Percentiles rank a stretch among this genome's conserved stretches.
Evolutionary conservation across 2,797 vertebrate genomes (phyloP).

Genomic region (Rhabdomys pumilio): DNA sequence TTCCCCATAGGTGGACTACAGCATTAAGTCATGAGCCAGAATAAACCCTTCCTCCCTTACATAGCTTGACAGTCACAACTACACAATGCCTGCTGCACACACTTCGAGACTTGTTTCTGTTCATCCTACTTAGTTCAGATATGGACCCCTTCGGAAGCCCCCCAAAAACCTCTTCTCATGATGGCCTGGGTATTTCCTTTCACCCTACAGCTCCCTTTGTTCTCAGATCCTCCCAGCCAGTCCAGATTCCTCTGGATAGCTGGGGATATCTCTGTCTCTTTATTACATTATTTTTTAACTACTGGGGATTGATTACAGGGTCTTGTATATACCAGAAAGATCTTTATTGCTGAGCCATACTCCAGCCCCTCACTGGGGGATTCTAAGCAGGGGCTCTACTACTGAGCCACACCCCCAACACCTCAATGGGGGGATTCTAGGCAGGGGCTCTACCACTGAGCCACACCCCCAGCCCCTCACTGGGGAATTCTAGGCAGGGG

Average conservation of each 20-base stretch:
- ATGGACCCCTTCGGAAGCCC: not conserved
- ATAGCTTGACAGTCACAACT: not conserved
- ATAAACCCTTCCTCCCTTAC: not conserved
- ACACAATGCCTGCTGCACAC: not conserved
- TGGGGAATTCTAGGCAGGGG: not conserved
- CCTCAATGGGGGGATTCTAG: not conserved
- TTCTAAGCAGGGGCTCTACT: not conserved
- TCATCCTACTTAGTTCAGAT: not conserved
- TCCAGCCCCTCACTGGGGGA: not conserved
- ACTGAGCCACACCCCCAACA: not conserved
- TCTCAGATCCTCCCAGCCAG: not conserved
- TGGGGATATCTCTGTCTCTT: not conserved
- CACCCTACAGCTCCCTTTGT: not conserved
- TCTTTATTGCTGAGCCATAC: not conserved
- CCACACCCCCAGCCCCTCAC: not conserved
- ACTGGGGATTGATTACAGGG: not conserved
- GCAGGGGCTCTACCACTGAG: not conserved
- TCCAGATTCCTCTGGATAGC: not conserved
- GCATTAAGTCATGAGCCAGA: too few species aligned
- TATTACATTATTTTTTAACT: not conserved
- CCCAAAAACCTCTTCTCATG: not conserved
- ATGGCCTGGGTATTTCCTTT: not conserved
- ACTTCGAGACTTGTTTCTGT: not conserved
- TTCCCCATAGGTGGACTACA: not conserved
- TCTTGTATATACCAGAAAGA: too few species aligned